phyloP scores from a whole-genome alignment of 2,113 vertebrate genomes.

The Procavia capensis region DNA sequence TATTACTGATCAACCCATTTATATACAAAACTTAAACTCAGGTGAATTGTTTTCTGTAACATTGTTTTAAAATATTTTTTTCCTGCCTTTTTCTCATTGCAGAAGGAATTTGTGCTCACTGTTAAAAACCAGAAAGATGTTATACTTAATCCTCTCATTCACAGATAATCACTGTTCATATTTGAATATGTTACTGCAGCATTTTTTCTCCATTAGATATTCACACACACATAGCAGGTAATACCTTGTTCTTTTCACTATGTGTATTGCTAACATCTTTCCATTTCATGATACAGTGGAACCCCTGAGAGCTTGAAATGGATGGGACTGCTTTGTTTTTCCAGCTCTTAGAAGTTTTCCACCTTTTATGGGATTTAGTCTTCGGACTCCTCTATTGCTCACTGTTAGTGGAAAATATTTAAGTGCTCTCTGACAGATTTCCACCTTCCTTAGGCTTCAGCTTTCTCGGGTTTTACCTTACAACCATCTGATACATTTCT shows the following conservation, averaged over 20 bases:
- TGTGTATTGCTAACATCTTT: background rate
- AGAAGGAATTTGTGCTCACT: background rate
- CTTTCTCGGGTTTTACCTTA: background rate
- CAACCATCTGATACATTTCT: background rate
- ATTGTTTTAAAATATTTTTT: background rate
- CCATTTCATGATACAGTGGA: background rate
- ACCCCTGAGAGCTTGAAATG: background rate
- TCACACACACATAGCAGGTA: background rate
- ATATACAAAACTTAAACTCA: conserved; percentile 27
- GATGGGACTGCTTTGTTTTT: background rate
- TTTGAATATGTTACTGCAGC: background rate
- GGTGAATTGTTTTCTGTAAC: background rate
- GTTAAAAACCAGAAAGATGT: conserved; percentile 11
- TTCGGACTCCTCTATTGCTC: background rate
- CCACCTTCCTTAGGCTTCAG: background rate
- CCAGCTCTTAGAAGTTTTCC: background rate
- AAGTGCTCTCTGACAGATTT: background rate
- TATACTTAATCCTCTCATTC: background rate
- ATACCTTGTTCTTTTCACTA: background rate
- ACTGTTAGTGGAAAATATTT: background rate
- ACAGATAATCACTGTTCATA: background rate
- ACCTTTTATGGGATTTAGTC: background rate
- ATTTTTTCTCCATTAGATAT: background rate
- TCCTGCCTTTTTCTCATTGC: background rate
- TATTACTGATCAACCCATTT: background rate